Percentiles rank a stretch among this genome's conserved stretches.
These are phyloP conservation scores for Pelobates cultripes DNA, from an alignment of 2,797 vertebrate species.

Conservation along the genomic window DNA sequence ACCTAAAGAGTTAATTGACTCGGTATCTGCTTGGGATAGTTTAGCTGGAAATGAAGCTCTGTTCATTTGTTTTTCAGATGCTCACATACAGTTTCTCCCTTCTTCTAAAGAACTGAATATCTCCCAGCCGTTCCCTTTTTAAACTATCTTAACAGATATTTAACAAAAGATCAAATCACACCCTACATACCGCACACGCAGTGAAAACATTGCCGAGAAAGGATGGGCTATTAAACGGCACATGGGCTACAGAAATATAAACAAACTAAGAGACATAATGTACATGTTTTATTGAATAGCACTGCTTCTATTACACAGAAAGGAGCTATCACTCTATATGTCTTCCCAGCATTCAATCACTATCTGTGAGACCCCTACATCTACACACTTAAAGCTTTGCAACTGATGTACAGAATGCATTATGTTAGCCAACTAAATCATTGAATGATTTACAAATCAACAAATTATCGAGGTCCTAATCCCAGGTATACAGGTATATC, in stretches of 20 bases:
- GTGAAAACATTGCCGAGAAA: constrained; percentile 11
- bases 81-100: neutral
- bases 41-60: constrained; percentile 24
- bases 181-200: constrained; percentile 13
- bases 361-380: neutral
- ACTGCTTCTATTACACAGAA: too few species aligned
- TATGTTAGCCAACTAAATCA: too few species aligned
- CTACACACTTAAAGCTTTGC: too few species aligned
- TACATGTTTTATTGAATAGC: too few species aligned
- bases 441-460: too few species aligned
- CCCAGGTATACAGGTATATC: too few species aligned
- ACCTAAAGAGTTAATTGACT: neutral
- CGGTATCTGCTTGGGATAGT: constrained; percentile 3
- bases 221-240: constrained; percentile 9
- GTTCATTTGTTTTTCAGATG: constrained; percentile 44
- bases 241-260: neutral
- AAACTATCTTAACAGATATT: constrained; percentile 19
- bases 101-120: constrained; percentile 14
- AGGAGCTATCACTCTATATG: neutral
- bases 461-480: too few species aligned
- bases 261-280: neutral
- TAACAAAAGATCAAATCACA: constrained; percentile 10
- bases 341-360: neutral
- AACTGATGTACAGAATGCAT: too few species aligned
- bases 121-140: constrained; percentile 5